Conservation (phyloP, 1,140 invertebrate genomes). For the Dolichoris vasculosae region DNA sequence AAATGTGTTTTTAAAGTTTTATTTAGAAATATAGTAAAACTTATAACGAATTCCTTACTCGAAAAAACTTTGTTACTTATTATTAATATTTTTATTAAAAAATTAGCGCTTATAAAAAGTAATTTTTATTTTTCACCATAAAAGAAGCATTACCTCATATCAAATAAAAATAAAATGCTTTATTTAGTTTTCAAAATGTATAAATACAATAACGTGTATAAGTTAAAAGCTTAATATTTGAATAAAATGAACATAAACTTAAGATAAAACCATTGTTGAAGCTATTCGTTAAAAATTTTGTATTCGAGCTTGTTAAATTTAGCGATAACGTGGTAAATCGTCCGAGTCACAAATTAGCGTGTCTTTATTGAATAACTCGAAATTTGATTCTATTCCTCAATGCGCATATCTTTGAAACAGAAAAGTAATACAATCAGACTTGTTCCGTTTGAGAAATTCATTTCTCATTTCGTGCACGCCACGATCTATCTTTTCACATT, state of each 20-base stretch:
- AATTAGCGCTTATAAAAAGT: neutral
- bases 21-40: too few species aligned
- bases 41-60: too few species aligned
- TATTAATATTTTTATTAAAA: too few species aligned
- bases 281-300: neutral
- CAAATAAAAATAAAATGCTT: neutral
- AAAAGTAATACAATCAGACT: neutral
- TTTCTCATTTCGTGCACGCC: neutral
- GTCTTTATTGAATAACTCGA: neutral
- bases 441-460: slow-evolving; percentile 4
- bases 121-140: neutral
- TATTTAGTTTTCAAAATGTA: neutral
- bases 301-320: neutral
- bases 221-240: too few species aligned
- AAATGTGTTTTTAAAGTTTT: too few species aligned
- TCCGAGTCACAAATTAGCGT: neutral
- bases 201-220: neutral
- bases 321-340: neutral
- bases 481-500: neutral
- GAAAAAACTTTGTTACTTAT: too few species aligned
- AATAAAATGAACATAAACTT: too few species aligned
- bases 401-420: neutral
- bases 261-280: neutral
- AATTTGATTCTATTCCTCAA: neutral
- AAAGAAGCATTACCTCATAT: neutral